These are phyloP conservation scores for Martes martes DNA, from an alignment of 2,113 vertebrate genomes.

Conservation along the genomic window DNA sequence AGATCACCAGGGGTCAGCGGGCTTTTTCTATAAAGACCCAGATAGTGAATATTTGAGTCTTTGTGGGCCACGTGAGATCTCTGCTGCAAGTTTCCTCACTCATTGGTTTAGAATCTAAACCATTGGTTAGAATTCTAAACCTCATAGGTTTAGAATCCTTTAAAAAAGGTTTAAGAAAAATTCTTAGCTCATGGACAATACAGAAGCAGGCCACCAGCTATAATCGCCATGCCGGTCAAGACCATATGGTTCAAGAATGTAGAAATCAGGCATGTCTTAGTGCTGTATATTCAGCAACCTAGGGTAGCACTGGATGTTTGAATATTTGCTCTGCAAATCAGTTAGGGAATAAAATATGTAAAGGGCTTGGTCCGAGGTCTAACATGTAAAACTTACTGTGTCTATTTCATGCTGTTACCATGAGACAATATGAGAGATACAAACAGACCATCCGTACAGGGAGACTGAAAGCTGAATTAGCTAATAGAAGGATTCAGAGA, in stretches of 20 bases:
- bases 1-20: background rate
- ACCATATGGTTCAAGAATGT: background rate
- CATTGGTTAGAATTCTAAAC: no score
- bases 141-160: background rate
- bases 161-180: background rate
- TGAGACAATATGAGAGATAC: background rate
- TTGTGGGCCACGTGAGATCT: background rate
- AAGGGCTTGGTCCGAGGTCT: background rate
- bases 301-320: background rate
- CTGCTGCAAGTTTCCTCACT: background rate
- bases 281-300: background rate
- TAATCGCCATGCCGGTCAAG: background rate
- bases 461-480: background rate
- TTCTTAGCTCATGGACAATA: background rate
- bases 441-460: background rate
- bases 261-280: background rate
- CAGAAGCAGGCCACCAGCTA: background rate
- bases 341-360: background rate
- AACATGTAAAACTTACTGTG: background rate
- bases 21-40: background rate
- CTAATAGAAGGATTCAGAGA: background rate
- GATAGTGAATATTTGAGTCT: constrained; percentile 1
- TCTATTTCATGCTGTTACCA: background rate
- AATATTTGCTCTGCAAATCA: background rate
- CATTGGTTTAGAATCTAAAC: background rate